phyloP scores from a whole-genome alignment of 64 coral and sea anemone species.

The Montipora sp. region DNA sequence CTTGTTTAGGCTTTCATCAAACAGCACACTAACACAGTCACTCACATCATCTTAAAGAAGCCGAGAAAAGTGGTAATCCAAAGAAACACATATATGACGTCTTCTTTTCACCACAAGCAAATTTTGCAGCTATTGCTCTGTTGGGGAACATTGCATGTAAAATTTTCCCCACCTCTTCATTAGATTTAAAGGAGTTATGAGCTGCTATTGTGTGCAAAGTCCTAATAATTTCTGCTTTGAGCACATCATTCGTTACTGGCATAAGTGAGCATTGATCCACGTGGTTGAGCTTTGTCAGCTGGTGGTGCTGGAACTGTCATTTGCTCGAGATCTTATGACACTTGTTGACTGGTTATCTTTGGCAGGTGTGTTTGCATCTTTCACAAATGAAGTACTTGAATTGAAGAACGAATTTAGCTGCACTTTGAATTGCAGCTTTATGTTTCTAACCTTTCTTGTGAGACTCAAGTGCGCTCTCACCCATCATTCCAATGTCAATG shows the following conservation, averaged over 20 bases:
- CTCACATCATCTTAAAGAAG: not conserved
- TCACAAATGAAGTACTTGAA: not conserved
- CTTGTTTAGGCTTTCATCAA: too few species aligned
- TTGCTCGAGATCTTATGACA: not conserved
- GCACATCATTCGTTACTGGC: not conserved
- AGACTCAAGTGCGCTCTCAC: constrained; percentile 46
- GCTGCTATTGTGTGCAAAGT: constrained; percentile 11
- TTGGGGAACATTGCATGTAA: constrained; percentile 12
- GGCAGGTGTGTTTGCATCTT: not conserved
- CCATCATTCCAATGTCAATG: constrained; percentile 61
- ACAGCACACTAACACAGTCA: too few species aligned
- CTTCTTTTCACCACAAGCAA: constrained; percentile 11
- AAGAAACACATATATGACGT: not conserved
- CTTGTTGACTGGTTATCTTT: not conserved
- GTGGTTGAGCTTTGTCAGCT: not conserved
- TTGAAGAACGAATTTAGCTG: not conserved
- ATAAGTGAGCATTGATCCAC: not conserved
- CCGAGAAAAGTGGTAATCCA: constrained; percentile 7
- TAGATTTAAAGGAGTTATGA: constrained; percentile 8
- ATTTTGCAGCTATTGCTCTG: constrained; percentile 5
- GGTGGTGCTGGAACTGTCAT: not conserved
- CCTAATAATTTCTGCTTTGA: constrained; percentile 17
- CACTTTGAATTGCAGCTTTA: constrained; percentile 6
- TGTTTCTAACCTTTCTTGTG: constrained; percentile 59
- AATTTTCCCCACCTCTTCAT: constrained; percentile 13